Base-by-base conservation (phyloP, 2,113 vertebrate species). In the Arvicanthis niloticus region DNA sequence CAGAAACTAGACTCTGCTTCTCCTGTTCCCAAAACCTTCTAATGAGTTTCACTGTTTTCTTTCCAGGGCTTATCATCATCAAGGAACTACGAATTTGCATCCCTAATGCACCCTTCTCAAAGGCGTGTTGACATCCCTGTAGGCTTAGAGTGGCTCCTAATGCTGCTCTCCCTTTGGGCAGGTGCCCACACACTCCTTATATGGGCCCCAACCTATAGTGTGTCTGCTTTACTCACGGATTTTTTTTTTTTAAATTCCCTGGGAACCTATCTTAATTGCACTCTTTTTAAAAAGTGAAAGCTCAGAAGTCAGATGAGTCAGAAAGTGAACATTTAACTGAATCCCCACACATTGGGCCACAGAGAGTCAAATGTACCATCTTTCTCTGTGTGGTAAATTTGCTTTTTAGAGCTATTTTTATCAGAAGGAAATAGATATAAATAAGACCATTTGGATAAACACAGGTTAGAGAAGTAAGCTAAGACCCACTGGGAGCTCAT, bases 21-120 rank as follows among this genome's bases (percentile, higher is more conserved):
- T 68, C 8, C 31, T 62, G 42, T 78, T 87, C 95, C 75, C 92
- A 94, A 92, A 96, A 90, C 92, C 94, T 96, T 72, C 95, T 98
- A 98, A 98, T 98, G 96, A 96, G 97, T 98, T 98, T 98, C 98
- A 98, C 91, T 98, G 97, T 98, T 98, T 98, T 97, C 97, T 98
- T 98, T 97, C 94, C 93, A 56, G 94, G 3, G 94, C 96, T 98
- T 98, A 98, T 98, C 98, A 96, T 97, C 92, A 98, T 96, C 97
- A 96, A 95, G 60, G 76, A 97, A 84, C 98, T 67, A 88, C 78
- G 96, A 70, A 98, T 98, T 98, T 98, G 98, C 98, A 98, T 98
- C 96, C 91, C 91, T 98, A 98, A 98, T 98, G 96, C 96, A 95
- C 88, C 78, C 94, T 92, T 97, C 96, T 96, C 97, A 93, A 96